Conservation (phyloP, 2,113 vertebrate genomes). For the Acrocephalus kingi region DNA sequence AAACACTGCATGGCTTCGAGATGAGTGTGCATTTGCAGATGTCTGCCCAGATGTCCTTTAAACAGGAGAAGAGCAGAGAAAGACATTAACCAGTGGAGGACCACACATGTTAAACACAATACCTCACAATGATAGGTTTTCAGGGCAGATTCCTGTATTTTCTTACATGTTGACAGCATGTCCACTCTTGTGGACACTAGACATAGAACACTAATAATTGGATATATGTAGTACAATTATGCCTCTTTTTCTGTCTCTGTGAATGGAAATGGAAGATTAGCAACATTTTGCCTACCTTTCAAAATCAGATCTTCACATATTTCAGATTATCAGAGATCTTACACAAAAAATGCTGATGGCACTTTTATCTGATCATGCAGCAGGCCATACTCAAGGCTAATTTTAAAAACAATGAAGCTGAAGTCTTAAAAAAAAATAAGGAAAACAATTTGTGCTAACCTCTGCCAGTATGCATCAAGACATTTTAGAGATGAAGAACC, state of each 20-base stretch:
- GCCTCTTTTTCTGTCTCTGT: neutral
- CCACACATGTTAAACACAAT: neutral
- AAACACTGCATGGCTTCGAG: slow-evolving; percentile 96
- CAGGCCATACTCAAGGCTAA: neutral
- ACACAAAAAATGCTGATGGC: neutral
- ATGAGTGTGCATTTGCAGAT: slow-evolving; percentile 85
- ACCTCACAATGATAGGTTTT: neutral
- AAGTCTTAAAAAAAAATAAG: neutral
- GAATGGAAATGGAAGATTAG: neutral
- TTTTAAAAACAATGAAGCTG: neutral
- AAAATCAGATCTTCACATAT: neutral
- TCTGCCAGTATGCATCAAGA: neutral
- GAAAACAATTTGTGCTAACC: neutral
- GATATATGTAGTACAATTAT: neutral
- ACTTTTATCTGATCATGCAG: neutral
- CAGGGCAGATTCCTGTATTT: neutral
- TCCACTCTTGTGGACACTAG: neutral
- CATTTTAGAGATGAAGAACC: neutral
- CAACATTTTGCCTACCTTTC: neutral
- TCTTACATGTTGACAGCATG: neutral
- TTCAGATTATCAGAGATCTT: neutral
- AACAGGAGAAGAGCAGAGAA: neutral
- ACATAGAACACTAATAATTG: neutral
- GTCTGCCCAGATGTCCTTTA: slow-evolving; percentile 96
- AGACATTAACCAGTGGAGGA: neutral